phyloP scores from a whole-genome alignment of 1,140 invertebrate species.

The Megalopta genalis region DNA sequence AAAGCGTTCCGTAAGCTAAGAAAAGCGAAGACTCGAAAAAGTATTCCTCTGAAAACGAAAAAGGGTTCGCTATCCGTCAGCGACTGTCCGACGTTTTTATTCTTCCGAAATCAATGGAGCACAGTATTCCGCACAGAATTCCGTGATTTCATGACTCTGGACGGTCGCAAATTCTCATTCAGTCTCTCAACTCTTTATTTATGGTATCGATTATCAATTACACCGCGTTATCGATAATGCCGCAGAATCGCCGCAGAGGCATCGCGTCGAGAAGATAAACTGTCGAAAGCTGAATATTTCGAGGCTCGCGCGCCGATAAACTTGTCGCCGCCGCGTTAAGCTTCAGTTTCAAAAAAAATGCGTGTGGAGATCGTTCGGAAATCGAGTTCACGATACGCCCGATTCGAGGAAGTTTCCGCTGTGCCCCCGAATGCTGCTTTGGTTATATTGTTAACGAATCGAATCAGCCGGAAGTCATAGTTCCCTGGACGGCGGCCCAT shows the following conservation, averaged over 20 bases:
- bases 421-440: background rate
- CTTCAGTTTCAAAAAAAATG: background rate
- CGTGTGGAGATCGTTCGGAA: background rate
- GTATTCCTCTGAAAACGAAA: too few species aligned
- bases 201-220: background rate
- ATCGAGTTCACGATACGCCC: background rate
- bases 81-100: too few species aligned
- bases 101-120: too few species aligned
- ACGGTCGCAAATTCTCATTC: background rate
- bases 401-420: background rate
- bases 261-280: background rate
- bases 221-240: background rate
- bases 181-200: background rate
- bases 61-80: too few species aligned
- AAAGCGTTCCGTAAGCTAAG: too few species aligned
- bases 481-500: background rate
- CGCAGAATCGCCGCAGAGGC: background rate
- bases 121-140: too few species aligned
- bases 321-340: background rate
- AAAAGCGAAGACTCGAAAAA: too few species aligned
- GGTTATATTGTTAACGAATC: conserved; percentile 32
- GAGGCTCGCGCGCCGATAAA: background rate
- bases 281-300: background rate
- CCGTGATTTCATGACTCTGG: too few species aligned
- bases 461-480: conserved; percentile 9